These are phyloP conservation scores for Amia ocellicauda DNA, from an alignment of 2,113 vertebrate species.

Conservation along the genomic window DNA sequence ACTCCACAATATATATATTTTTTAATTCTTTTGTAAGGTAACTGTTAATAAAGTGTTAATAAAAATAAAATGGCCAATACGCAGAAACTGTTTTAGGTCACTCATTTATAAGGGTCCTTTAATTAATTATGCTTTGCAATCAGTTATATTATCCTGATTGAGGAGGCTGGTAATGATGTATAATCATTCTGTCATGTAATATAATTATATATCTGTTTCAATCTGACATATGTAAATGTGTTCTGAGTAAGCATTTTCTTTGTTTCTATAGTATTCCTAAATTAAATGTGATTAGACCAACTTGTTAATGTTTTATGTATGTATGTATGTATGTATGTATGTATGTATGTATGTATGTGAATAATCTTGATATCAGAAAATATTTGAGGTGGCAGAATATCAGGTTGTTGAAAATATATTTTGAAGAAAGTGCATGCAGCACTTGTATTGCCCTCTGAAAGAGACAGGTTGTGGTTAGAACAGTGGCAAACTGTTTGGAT, in stretches of 20 bases:
- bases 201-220: slow-evolving; percentile 10
- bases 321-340: too few species aligned
- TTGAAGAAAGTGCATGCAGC: too few species aligned
- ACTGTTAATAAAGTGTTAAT: slow-evolving; percentile 8
- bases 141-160: slow-evolving; percentile 3
- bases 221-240: background rate
- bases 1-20: slow-evolving; percentile 1
- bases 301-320: too few species aligned
- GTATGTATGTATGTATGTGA: too few species aligned
- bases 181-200: background rate
- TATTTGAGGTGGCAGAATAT: too few species aligned
- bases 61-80: slow-evolving; percentile 7
- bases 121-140: slow-evolving; percentile 17
- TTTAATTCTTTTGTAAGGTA: slow-evolving; percentile 6
- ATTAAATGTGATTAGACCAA: too few species aligned
- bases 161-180: slow-evolving; percentile 12
- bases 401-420: too few species aligned
- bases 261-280: background rate
- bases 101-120: slow-evolving; percentile 2
- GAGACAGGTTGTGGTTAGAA: too few species aligned
- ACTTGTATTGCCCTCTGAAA: too few species aligned
- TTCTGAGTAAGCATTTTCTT: background rate
- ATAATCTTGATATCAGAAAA: too few species aligned
- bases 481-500: too few species aligned
- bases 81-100: background rate